A percentile compares a stretch with the other conserved stretches of the same genome.
These are phyloP conservation scores for Regulus satrapa DNA, from an alignment of 2,113 vertebrate genomes.

Conservation along the genomic window DNA sequence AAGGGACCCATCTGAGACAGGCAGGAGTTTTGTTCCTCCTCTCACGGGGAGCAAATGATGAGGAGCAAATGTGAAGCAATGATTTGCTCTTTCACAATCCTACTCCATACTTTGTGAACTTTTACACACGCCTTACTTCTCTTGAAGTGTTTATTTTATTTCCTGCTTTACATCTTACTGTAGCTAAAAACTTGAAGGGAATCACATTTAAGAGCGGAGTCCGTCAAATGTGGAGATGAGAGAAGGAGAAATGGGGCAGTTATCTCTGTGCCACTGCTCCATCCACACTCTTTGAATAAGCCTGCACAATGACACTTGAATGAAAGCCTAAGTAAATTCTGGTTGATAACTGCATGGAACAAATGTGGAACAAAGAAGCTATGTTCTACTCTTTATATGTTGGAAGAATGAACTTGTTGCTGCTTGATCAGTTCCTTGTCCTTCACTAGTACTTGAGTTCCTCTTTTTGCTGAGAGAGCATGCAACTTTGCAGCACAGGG, in stretches of 20 bases:
- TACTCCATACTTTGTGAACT: neutral
- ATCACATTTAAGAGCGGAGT: neutral
- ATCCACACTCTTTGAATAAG: constrained; percentile 31
- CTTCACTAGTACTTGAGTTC: constrained; percentile 25
- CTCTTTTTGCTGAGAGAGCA: constrained; percentile 28
- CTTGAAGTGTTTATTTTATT: neutral
- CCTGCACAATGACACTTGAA: constrained; percentile 39
- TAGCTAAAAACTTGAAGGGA: neutral
- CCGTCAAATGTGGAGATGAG: neutral
- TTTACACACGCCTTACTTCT: neutral
- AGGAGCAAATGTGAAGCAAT: neutral
- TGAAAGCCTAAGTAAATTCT: constrained; percentile 57
- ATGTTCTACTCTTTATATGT: constrained; percentile 47
- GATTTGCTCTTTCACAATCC: neutral
- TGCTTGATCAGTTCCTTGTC: constrained; percentile 50
- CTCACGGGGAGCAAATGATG: neutral
- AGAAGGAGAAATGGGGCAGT: neutral
- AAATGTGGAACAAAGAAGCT: constrained; percentile 54
- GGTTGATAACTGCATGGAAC: constrained; percentile 53
- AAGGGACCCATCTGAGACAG: neutral
- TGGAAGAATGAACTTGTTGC: constrained; percentile 51
- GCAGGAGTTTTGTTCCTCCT: neutral
- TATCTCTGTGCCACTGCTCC: neutral
- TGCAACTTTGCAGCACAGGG: constrained; percentile 12
- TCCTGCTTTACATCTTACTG: neutral